Conservation (phyloP, 2,888 invertebrate species). For the Boloria euphrosyne region DNA sequence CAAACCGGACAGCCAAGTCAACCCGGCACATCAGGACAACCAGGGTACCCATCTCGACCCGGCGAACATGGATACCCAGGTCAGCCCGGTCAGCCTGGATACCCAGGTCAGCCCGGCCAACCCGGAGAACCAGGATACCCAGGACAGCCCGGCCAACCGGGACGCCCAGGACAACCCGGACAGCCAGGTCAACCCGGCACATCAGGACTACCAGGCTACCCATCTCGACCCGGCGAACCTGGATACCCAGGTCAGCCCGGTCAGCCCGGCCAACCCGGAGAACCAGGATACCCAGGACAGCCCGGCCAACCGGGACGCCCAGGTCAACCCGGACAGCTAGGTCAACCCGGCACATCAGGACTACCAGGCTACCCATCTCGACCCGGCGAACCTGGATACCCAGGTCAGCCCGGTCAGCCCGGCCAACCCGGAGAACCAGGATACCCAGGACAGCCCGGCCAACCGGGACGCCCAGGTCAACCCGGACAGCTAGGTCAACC, state of each 20-base stretch:
- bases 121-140: conserved; percentile 34
- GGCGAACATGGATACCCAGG: no score
- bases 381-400: conserved; percentile 47
- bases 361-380: conserved; percentile 36
- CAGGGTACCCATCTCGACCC: no score
- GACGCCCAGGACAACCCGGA: conserved; percentile 1
- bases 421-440: no score
- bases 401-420: conserved; percentile 44
- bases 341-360: conserved; percentile 7
- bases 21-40: no score
- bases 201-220: conserved; percentile 38
- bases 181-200: conserved; percentile 6
- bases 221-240: conserved; percentile 13
- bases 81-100: no score
- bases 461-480: conserved; percentile 45
- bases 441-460: conserved; percentile 23
- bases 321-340: conserved; percentile 44
- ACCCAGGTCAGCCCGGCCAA: conserved; percentile 38
- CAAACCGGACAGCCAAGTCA: conserved; percentile 30
- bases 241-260: conserved; percentile 39
- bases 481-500: conserved; percentile 23
- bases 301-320: conserved; percentile 52
- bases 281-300: conserved; percentile 45
- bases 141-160: conserved; percentile 46
- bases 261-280: conserved; percentile 29